Percentiles rank a stretch among this genome's conserved stretches.
These are phyloP conservation scores for Medauroidea extradentata DNA, from an alignment of 1,140 invertebrate genomes.

Conservation along the genomic window DNA sequence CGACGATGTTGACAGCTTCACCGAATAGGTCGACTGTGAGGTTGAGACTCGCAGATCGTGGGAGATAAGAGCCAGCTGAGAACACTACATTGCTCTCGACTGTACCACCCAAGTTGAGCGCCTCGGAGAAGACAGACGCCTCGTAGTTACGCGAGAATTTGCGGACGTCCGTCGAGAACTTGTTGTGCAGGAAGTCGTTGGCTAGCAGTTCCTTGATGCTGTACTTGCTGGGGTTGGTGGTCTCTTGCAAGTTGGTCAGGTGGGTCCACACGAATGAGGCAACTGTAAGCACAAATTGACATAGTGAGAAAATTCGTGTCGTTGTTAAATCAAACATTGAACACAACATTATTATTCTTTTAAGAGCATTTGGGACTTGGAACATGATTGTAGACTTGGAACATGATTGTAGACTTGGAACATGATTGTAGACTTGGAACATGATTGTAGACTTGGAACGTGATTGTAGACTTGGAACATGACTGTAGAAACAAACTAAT, in stretches of 20 bases:
- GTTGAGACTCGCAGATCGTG: constrained; percentile 73
- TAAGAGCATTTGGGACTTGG: no score
- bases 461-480: no score
- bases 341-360: no score
- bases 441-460: no score
- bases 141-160: constrained; percentile 93
- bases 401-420: no score
- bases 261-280: constrained; percentile 93
- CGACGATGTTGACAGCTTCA: constrained; percentile 79
- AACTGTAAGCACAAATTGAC: constrained; percentile 61
- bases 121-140: constrained; percentile 76
- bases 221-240: constrained; percentile 72
- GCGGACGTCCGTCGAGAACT: constrained; percentile 76
- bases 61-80: constrained; percentile 84
- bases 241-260: constrained; percentile 77
- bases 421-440: no score
- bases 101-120: constrained; percentile 73
- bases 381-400: no score
- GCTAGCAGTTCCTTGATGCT: constrained; percentile 78
- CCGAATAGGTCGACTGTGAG: constrained; percentile 87
- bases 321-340: no score
- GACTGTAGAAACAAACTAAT: no score
- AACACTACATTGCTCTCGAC: constrained; percentile 81
- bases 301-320: no score
- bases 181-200: constrained; percentile 61